Percentiles rank a stretch among this genome's conserved stretches.
Evolutionary conservation across 1,140 invertebrate species (phyloP).

Genomic region (Caenorhabditis tropicalis): DNA sequence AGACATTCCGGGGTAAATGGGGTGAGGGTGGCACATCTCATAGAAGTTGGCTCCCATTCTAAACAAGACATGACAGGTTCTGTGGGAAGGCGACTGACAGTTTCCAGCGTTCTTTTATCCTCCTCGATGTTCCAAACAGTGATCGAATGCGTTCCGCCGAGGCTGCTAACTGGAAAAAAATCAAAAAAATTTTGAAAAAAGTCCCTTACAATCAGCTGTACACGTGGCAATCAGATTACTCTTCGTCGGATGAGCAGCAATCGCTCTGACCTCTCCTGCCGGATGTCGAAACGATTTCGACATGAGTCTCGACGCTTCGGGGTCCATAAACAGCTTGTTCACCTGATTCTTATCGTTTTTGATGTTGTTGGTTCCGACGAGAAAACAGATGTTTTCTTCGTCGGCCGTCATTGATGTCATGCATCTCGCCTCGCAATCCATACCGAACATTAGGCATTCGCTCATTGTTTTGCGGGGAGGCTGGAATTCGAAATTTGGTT

Average conservation of each 20-base stretch:
- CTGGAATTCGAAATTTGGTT: neutral
- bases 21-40: neutral
- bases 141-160: conserved; percentile 16
- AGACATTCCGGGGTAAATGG: neutral
- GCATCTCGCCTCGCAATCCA: conserved; percentile 51
- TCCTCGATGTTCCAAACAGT: conserved; percentile 19
- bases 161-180: neutral
- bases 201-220: conserved; percentile 49
- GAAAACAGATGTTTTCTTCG: conserved; percentile 47
- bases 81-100: neutral
- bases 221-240: neutral
- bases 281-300: conserved; percentile 38
- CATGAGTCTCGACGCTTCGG: conserved; percentile 26
- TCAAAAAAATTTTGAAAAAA: too few relatives aligned
- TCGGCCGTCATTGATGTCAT: conserved; percentile 21
- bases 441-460: conserved; percentile 53
- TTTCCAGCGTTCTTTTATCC: conserved; percentile 18
- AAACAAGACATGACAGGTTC: conserved; percentile 21
- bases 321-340: conserved; percentile 17
- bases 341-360: conserved; percentile 50
- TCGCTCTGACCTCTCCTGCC: conserved; percentile 46
- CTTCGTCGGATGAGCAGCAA: conserved; percentile 43
- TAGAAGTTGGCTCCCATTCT: conserved; percentile 17
- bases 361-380: conserved; percentile 53
- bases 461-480: conserved; percentile 42